These are phyloP conservation scores for Conger conger DNA, from an alignment of 2,113 vertebrate genomes.

Conservation along the genomic window DNA sequence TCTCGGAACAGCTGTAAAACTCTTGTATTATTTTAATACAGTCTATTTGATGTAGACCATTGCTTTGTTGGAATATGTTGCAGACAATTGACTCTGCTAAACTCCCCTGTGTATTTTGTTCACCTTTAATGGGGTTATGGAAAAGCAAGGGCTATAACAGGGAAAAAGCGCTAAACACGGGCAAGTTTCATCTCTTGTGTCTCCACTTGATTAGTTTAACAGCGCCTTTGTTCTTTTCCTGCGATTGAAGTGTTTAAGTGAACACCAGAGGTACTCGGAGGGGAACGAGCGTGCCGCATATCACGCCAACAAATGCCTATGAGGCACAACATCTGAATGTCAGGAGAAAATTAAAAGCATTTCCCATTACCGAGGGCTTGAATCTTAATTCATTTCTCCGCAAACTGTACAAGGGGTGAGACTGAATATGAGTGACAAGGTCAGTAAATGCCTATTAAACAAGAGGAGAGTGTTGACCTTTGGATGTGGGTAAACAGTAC, in stretches of 20 bases:
- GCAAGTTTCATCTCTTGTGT: conserved; percentile 33
- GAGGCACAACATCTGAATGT: conserved; percentile 82
- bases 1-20: not conserved
- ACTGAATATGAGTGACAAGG: conserved; percentile 45
- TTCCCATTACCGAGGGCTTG: conserved; percentile 70
- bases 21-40: not conserved
- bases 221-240: conserved; percentile 79
- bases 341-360: conserved; percentile 81
- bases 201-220: conserved; percentile 76
- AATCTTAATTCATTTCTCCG: conserved; percentile 77
- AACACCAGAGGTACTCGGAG: conserved; percentile 68
- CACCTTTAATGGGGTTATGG: conserved; percentile 29
- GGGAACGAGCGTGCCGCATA: conserved; percentile 71
- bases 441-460: conserved; percentile 55
- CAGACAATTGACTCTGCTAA: conserved; percentile 17
- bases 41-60: not conserved
- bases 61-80: conserved; percentile 1
- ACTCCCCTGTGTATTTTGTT: conserved; percentile 18
- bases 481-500: conserved; percentile 22
- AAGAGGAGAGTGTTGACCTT: conserved; percentile 37
- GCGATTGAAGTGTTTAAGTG: conserved; percentile 80
- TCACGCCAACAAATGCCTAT: conserved; percentile 77
- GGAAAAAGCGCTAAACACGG: conserved; percentile 18
- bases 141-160: conserved; percentile 3
- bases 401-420: conserved; percentile 59